A percentile compares a stretch with the other conserved stretches of the same genome.
phyloP scores from a whole-genome alignment of 2,113 vertebrate genomes.

The Rhinichthys klamathensis region DNA sequence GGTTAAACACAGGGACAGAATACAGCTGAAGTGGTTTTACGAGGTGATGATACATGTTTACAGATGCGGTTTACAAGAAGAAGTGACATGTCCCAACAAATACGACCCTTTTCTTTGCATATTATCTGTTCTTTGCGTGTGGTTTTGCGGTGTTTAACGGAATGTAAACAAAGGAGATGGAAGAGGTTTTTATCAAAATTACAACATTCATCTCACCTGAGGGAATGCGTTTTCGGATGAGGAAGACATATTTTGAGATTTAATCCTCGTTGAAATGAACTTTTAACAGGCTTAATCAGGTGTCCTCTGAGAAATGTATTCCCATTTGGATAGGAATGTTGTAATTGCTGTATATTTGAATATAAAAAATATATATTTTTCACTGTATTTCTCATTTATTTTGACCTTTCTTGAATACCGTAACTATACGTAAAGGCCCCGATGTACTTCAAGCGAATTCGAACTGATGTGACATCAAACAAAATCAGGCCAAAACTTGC shows the following conservation, averaged over 20 bases:
- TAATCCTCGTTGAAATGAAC: not conserved
- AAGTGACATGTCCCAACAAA: not conserved
- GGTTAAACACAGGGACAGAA: not conserved
- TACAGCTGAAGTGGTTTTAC: not conserved
- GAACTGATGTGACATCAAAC: no score
- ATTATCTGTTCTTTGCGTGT: not conserved
- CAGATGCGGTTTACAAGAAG: not conserved
- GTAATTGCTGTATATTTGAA: no score
- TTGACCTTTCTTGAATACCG: not conserved
- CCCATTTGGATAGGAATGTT: no score
- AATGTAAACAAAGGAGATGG: not conserved
- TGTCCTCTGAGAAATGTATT: no score
- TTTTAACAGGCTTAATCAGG: no score
- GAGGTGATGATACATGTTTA: not conserved
- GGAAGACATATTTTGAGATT: not conserved
- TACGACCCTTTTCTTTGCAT: not conserved
- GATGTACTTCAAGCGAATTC: no score
- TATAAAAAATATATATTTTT: no score
- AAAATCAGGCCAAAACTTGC: no score
- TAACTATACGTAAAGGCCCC: not conserved
- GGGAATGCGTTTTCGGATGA: not conserved
- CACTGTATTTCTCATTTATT: not conserved
- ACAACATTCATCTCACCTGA: not conserved
- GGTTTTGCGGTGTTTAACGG: not conserved
- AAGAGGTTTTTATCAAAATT: not conserved